These are phyloP conservation scores for Steinernema feltiae DNA, from an alignment of 1,140 invertebrate species.

Conservation along the genomic window DNA sequence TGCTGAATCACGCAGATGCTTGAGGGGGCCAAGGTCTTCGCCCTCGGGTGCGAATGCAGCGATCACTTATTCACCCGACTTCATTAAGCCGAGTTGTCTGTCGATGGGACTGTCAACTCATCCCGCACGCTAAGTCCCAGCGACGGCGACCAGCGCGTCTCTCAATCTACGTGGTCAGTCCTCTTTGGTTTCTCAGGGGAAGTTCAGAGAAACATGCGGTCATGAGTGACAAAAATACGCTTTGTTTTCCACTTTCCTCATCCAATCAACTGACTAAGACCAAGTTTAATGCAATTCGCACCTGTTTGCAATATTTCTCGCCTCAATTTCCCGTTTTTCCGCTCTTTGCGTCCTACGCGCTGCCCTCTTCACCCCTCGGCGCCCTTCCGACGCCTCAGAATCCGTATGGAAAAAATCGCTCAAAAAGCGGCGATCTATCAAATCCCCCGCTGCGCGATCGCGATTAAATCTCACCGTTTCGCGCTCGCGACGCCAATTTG, in stretches of 20 bases:
- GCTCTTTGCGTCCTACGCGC: background rate
- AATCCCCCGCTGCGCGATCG: slow-evolving; percentile 2
- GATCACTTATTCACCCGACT: background rate
- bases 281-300: no score
- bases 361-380: background rate
- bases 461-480: slow-evolving; percentile 15
- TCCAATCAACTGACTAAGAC: no score
- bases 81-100: background rate
- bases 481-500: slow-evolving; percentile 6
- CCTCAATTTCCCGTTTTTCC: no score
- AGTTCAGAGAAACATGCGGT: no score
- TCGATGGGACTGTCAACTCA: background rate
- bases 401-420: background rate
- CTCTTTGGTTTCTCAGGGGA: no score
- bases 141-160: no score
- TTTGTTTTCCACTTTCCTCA: no score
- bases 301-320: no score
- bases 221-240: no score
- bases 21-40: slow-evolving; percentile 6
- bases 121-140: no score
- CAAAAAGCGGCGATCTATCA: slow-evolving; percentile 13
- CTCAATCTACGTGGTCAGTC: no score
- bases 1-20: slow-evolving; percentile 11
- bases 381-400: background rate
- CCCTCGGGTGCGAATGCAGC: background rate